Evolutionary conservation across 2,113 vertebrate genomes (phyloP), one percentile per base, ranked within the genome.

Genomic region (Puma concolor): DNA sequence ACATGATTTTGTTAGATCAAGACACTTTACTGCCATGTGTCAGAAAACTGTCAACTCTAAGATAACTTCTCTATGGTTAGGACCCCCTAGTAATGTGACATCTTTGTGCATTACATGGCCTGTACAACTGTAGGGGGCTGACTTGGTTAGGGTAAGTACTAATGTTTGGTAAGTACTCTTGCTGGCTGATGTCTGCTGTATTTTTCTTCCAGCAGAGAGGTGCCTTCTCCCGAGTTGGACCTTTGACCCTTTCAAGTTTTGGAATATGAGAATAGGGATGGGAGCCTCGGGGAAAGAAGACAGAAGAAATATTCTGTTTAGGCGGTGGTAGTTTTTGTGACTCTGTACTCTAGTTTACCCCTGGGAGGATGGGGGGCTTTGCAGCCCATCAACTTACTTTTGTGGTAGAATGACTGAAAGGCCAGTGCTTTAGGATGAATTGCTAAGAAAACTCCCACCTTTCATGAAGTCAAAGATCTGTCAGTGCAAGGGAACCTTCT

Each of bases 1-100:
- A 27, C 67, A 9, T 91, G 79, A 57, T 80, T 95, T 79, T 96
- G 14, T 91, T 52, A 86, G 31, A 76, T 87, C 36, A 94, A 72
- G 25, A 63, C 13, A 17, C 23, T 93, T 86, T 38, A 41, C n/a
- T 83, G 33, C 44, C 54, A 9, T 57, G 69, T 79, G 6, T n/a
- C 48, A 96, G 67, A 60, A 66, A 44, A 66, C 16, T 36, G 9
- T 67, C 76, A 89, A 25, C 36, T 66, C 33, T 85, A 19, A 71
- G 13, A 17, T 27, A 44, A 9, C 54, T 80, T 84, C 41, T 60
- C 7, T 72, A 2, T 17, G 60, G 33, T 66, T 63, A 8, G 17
- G 13, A 33, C 7, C 44, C 33, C 5, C 29, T 25, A 60, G 2
- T n/a, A 14, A 69, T 16, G 41, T 4, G 33, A 74, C 14, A 8